phyloP scores from a whole-genome alignment of 1,140 invertebrate genomes.

The Drosophila sulfurigaster region DNA sequence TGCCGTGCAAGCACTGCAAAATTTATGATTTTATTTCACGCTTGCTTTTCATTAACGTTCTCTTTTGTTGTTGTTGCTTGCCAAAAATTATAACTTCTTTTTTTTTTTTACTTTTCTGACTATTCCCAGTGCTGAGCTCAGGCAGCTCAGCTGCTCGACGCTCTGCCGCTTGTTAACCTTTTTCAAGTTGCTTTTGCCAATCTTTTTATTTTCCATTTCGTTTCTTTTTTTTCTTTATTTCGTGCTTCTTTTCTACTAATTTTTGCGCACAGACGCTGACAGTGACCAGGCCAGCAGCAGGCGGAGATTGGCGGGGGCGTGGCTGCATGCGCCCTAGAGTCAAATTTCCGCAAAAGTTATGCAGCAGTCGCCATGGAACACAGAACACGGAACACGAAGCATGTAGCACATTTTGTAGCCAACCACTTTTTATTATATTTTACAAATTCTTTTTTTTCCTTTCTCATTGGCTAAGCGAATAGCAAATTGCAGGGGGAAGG shows the following conservation, averaged over 20 bases:
- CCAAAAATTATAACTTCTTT: constrained; percentile 76
- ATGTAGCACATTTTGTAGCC: constrained; percentile 55
- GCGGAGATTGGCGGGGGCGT: constrained; percentile 19
- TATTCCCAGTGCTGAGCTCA: constrained; percentile 47
- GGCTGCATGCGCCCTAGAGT: constrained; percentile 48
- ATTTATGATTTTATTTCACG: constrained; percentile 84
- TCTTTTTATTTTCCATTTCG: constrained; percentile 29
- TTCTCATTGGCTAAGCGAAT: constrained; percentile 43
- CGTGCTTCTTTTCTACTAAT: constrained; percentile 65
- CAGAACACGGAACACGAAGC: constrained; percentile 26
- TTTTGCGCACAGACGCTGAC: constrained; percentile 59
- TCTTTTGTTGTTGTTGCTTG: constrained; percentile 38
- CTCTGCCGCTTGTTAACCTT: constrained; percentile 79
- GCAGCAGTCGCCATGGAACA: constrained; percentile 67
- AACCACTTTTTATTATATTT: constrained; percentile 29
- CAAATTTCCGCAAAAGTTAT: constrained; percentile 79
- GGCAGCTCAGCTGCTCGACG: constrained; percentile 26
- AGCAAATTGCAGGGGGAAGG: constrained; percentile 43
- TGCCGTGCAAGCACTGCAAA: constrained; percentile 59
- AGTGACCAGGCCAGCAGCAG: constrained; percentile 16
- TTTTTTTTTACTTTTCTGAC: constrained; percentile 32
- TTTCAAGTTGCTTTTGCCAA: constrained; percentile 66
- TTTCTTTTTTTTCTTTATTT: constrained; percentile 37
- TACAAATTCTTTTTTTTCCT: constrained; percentile 39
- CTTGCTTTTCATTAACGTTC: constrained; percentile 82